Conservation (phyloP, 2,797 vertebrate genomes). For the Myotis pilosus region DNA sequence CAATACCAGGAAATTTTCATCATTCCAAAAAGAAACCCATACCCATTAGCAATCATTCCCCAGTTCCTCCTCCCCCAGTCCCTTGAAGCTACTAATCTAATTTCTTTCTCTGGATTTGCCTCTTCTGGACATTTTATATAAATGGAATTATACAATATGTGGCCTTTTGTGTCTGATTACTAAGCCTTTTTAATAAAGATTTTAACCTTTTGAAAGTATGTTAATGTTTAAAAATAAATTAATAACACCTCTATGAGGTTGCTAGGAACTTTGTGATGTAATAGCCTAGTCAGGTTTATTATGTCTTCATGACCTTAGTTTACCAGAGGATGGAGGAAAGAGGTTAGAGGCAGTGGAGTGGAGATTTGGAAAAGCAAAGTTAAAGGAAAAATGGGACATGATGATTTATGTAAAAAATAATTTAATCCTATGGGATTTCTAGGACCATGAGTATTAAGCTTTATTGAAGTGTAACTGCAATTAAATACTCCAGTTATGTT, state of each 20-base stretch:
- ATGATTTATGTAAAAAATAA: not conserved
- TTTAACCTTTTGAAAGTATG: conserved; percentile 32
- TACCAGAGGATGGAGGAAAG: conserved; percentile 10
- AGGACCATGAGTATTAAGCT: conserved; percentile 32
- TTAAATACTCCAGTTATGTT: conserved; percentile 10
- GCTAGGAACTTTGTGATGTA: conserved; percentile 46
- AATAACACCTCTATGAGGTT: not conserved
- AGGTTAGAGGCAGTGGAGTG: not conserved
- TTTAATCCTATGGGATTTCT: not conserved
- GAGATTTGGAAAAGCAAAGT: conserved; percentile 24
- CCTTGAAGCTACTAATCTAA: not conserved
- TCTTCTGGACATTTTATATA: not conserved
- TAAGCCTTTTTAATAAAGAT: not conserved
- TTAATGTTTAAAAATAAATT: conserved; percentile 40
- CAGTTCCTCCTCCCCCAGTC: not conserved
- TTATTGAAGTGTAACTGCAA: conserved; percentile 23
- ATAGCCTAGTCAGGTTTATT: conserved; percentile 31
- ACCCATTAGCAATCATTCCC: not conserved
- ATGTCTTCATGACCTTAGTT: not conserved
- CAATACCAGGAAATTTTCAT: not conserved
- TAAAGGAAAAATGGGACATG: not conserved
- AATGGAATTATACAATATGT: not conserved
- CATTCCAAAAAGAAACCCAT: not conserved
- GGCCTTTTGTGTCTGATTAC: not conserved
- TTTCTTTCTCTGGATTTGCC: conserved; percentile 32